These are phyloP conservation scores for Pipa parva DNA, from an alignment of 2,113 vertebrate genomes.

Conservation along the genomic window DNA sequence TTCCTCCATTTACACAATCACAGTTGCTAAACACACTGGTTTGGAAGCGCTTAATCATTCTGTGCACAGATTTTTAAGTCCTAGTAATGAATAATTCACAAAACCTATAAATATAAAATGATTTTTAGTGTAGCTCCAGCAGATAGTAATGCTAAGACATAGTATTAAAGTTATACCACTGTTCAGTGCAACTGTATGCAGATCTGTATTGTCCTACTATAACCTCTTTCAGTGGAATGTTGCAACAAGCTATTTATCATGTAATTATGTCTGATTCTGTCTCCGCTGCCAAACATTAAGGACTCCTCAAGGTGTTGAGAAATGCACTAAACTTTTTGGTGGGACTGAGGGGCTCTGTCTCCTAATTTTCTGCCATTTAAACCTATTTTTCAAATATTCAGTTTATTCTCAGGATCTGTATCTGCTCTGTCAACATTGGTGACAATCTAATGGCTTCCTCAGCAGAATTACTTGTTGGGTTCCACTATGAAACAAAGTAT, in stretches of 20 bases:
- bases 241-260: neutral
- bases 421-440: slow-evolving; percentile 8
- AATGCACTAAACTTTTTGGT: neutral
- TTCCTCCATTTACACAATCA: too few species aligned
- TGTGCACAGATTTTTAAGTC: too few species aligned
- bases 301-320: too few species aligned
- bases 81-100: too few species aligned
- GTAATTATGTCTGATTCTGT: neutral
- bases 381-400: neutral
- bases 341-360: neutral
- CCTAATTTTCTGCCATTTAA: neutral
- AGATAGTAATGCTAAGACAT: too few species aligned
- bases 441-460: slow-evolving; percentile 64
- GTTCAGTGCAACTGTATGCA: too few species aligned
- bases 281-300: too few species aligned
- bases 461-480: slow-evolving; percentile 77
- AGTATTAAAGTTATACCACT: too few species aligned
- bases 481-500: slow-evolving; percentile 90
- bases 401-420: neutral
- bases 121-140: too few species aligned
- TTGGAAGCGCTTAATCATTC: too few species aligned
- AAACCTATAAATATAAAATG: too few species aligned
- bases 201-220: neutral
- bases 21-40: too few species aligned
- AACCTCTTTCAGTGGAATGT: neutral